Conservation (phyloP, 2,888 invertebrate genomes). For the Lumbricus terrestris region DNA sequence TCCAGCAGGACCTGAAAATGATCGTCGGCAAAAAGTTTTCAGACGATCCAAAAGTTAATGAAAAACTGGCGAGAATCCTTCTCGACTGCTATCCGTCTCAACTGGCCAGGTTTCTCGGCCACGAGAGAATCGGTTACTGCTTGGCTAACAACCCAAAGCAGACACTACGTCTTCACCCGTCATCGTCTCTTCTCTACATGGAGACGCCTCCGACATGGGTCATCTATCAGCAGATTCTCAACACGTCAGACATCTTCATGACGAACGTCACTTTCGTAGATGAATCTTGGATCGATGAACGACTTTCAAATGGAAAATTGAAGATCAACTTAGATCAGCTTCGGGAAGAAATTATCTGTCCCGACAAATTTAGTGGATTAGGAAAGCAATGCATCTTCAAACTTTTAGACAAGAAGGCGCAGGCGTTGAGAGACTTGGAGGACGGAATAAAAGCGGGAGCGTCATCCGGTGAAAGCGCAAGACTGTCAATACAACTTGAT, state of each 20-base stretch:
- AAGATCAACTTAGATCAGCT: background rate
- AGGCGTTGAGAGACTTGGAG: background rate
- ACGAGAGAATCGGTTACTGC: conserved; percentile 43
- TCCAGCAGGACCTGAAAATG: conserved; percentile 42
- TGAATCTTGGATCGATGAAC: conserved; percentile 40
- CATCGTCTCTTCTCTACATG: conserved; percentile 43
- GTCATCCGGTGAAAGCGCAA: background rate
- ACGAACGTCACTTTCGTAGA: conserved; percentile 46
- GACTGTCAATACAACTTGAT: background rate
- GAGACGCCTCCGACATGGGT: conserved; percentile 46
- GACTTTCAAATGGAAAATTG: background rate
- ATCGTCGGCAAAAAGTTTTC: background rate
- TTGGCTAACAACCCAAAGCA: conserved; percentile 29
- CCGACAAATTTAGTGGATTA: background rate
- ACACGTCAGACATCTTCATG: conserved; percentile 47
- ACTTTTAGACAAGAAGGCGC: background rate
- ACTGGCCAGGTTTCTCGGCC: conserved; percentile 47
- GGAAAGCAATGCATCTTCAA: background rate
- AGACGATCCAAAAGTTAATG: conserved; percentile 28
- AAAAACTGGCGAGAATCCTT: conserved; percentile 41
- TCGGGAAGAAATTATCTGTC: background rate
- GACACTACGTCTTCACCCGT: conserved; percentile 44
- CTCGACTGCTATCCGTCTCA: conserved; percentile 44
- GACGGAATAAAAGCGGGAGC: background rate
- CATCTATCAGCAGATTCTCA: conserved; percentile 45